These are phyloP conservation scores for Sebastes iracundus DNA, from an alignment of 2,797 vertebrate genomes.

Conservation along the genomic window DNA sequence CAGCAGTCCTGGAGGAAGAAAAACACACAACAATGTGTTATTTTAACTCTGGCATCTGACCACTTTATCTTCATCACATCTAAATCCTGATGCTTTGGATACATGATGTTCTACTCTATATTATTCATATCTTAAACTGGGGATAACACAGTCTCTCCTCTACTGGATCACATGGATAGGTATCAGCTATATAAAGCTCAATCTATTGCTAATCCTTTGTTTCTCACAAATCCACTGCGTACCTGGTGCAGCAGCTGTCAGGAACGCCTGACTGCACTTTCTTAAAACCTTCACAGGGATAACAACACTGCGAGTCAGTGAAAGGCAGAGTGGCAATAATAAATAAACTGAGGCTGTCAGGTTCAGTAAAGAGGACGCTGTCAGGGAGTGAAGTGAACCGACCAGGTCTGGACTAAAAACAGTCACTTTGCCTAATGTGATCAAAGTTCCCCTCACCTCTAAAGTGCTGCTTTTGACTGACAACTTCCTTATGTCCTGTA, in stretches of 20 bases:
- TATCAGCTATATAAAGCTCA: neutral
- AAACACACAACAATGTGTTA: neutral
- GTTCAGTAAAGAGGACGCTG: neutral
- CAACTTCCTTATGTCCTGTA: neutral
- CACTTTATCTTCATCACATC: neutral
- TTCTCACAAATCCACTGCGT: neutral
- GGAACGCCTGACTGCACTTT: neutral
- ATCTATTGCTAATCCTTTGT: neutral
- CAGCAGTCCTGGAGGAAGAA: conserved; percentile 89
- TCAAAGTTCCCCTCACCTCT: neutral
- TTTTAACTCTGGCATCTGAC: neutral
- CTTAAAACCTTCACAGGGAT: neutral
- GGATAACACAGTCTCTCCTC: neutral
- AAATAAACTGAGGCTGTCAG: neutral
- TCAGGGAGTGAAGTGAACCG: neutral
- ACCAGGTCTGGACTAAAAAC: neutral
- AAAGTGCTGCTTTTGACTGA: neutral
- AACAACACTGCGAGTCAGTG: neutral
- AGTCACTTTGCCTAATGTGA: neutral
- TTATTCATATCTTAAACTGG: neutral
- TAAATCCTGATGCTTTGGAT: neutral
- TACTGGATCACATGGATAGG: neutral
- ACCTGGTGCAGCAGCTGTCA: neutral
- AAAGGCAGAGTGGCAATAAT: neutral
- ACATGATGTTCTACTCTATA: neutral